Percentiles rank a stretch among this genome's conserved stretches.
These are phyloP conservation scores for Prinia subflava DNA, from an alignment of 2,113 vertebrate genomes.

Conservation along the genomic window DNA sequence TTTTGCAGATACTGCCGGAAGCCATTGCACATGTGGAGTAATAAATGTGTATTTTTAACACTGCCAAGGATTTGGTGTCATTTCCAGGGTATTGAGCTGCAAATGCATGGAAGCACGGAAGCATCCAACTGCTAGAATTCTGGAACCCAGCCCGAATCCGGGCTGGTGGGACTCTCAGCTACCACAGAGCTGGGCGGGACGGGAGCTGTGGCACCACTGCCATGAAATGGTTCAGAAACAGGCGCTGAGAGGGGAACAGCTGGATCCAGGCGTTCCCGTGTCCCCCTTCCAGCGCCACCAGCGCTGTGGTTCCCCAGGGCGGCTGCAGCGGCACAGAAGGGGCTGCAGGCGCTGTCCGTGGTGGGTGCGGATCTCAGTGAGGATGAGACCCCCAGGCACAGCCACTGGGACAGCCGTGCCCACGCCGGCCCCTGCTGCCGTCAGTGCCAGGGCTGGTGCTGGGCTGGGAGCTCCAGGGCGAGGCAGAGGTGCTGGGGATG, in stretches of 20 bases:
- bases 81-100: background rate
- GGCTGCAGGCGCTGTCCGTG: accelerated
- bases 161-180: background rate
- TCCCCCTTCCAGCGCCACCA: too few species aligned
- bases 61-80: background rate
- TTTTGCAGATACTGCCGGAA: background rate
- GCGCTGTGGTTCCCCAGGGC: too few species aligned
- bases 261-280: accelerated
- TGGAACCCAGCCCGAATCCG: accelerated
- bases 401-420: accelerated
- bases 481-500: background rate
- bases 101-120: accelerated
- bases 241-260: accelerated
- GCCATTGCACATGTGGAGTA: conserved; percentile 15
- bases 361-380: accelerated
- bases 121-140: background rate
- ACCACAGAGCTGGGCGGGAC: accelerated
- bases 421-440: background rate
- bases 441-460: background rate
- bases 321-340: accelerated
- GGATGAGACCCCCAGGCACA: accelerated
- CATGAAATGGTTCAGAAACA: accelerated
- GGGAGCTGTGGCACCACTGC: accelerated
- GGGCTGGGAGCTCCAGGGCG: background rate
- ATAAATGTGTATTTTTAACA: conserved; percentile 63